A percentile compares a stretch with the other conserved stretches of the same genome.
phyloP scores from a whole-genome alignment of 2,797 vertebrate genomes.

The Nyctibius grandis region DNA sequence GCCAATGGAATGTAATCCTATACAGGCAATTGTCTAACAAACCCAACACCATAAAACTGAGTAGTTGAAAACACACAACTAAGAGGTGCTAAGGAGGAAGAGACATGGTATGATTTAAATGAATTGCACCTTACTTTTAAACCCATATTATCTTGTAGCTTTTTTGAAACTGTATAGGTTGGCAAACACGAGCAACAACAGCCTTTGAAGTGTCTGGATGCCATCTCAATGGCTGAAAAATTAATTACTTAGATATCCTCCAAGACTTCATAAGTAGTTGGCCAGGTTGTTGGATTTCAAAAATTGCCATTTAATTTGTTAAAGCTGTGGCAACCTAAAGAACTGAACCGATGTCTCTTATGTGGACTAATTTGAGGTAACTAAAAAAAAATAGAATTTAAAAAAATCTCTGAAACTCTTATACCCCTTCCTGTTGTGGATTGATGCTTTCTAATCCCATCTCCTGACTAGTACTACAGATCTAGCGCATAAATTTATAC shows the following conservation, averaged over 20 bases:
- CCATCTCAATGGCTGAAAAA: not conserved
- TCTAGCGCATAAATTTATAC: not conserved
- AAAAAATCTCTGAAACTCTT: not conserved
- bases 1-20: not conserved
- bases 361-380: not conserved
- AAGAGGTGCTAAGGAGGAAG: not conserved
- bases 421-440: not conserved
- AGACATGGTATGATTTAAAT: fast-evolving
- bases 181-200: not conserved
- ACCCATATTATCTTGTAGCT: not conserved
- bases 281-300: not conserved
- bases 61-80: not conserved
- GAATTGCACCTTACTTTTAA: not conserved
- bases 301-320: not conserved
- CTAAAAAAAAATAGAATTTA: not conserved
- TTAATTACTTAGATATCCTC: not conserved
- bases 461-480: not conserved
- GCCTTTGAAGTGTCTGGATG: not conserved
- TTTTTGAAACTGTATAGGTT: not conserved
- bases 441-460: not conserved
- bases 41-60: not conserved
- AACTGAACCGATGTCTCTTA: not conserved
- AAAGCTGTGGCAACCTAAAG: not conserved
- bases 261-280: not conserved
- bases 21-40: not conserved